Evolutionary conservation across 2,113 vertebrate genomes (phyloP).

Genomic region (Channa maculata): DNA sequence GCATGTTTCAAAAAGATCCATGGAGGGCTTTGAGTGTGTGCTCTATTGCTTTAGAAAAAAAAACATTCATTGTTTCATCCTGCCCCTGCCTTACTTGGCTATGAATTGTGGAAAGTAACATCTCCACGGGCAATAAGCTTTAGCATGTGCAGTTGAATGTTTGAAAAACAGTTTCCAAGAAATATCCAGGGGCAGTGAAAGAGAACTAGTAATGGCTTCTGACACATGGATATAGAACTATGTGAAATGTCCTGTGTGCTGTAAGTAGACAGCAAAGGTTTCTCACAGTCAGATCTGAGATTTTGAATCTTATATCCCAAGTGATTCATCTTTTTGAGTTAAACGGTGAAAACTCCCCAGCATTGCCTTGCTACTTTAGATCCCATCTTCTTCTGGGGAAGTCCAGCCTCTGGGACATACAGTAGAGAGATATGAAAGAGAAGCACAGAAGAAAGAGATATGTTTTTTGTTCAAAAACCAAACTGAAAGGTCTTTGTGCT

Average conservation of each 20-base stretch:
- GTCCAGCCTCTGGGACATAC: neutral
- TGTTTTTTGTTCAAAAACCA: neutral
- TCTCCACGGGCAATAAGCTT: slow-evolving; percentile 50
- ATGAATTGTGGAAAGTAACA: slow-evolving; percentile 71
- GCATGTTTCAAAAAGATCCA: slow-evolving; percentile 56
- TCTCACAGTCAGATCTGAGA: slow-evolving; percentile 30
- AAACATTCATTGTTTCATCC: slow-evolving; percentile 58
- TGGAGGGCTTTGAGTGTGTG: slow-evolving; percentile 49
- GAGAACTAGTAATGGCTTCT: slow-evolving; percentile 20
- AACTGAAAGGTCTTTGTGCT: slow-evolving; percentile 23
- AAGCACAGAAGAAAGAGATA: neutral
- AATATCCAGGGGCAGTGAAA: slow-evolving; percentile 13
- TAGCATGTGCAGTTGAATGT: slow-evolving; percentile 47
- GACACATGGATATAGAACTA: slow-evolving; percentile 36
- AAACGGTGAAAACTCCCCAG: slow-evolving; percentile 23
- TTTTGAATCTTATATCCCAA: slow-evolving; percentile 20
- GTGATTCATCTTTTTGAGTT: slow-evolving; percentile 24
- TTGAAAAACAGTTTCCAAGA: slow-evolving; percentile 44
- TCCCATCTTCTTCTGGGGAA: slow-evolving; percentile 1
- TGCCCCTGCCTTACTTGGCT: slow-evolving; percentile 61
- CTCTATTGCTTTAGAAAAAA: slow-evolving; percentile 45
- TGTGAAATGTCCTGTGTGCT: neutral
- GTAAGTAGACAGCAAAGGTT: neutral
- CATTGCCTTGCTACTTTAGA: slow-evolving; percentile 29
- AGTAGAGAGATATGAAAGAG: neutral